Percentiles rank a stretch among this genome's conserved stretches.
Conservation (phyloP, 2,888 invertebrate species). For the Druceiella hillmani region DNA sequence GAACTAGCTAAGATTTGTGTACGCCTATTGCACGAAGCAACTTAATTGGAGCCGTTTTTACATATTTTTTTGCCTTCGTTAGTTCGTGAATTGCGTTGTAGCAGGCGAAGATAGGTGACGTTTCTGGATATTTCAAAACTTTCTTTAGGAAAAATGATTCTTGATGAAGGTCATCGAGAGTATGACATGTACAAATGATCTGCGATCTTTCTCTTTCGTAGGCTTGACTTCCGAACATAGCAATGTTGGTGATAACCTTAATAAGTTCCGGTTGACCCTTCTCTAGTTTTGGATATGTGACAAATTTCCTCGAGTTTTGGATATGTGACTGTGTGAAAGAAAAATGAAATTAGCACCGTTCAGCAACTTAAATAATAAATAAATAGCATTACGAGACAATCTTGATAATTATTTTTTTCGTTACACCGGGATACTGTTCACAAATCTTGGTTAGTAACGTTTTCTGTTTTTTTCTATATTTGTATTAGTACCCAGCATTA, state of each 20-base stretch:
- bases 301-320: slow-evolving; percentile 1
- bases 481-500: no score
- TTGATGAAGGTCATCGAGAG: slow-evolving; percentile 7
- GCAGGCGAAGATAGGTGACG: slow-evolving; percentile 6
- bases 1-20: no score
- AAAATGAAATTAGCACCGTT: slow-evolving; percentile 3
- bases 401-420: slow-evolving; percentile 7
- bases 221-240: slow-evolving; percentile 8
- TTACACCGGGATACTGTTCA: no score
- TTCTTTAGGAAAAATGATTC: slow-evolving; percentile 3
- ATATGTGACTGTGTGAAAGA: slow-evolving; percentile 1
- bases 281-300: slow-evolving; percentile 6
- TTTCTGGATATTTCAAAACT: slow-evolving; percentile 6
- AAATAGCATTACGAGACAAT: slow-evolving; percentile 1
- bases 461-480: no score
- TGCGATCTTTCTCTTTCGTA: slow-evolving; percentile 6
- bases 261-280: slow-evolving; percentile 5
- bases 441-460: no score
- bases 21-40: slow-evolving; percentile 8
- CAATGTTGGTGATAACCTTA: slow-evolving; percentile 7
- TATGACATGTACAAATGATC: slow-evolving; percentile 5
- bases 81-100: slow-evolving; percentile 5
- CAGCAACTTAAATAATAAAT: slow-evolving; percentile 4
- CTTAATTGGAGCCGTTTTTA: slow-evolving; percentile 8
- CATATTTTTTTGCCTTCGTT: slow-evolving; percentile 10